phyloP scores from a whole-genome alignment of 1,140 invertebrate species.

The Potamilus streckersoni region DNA sequence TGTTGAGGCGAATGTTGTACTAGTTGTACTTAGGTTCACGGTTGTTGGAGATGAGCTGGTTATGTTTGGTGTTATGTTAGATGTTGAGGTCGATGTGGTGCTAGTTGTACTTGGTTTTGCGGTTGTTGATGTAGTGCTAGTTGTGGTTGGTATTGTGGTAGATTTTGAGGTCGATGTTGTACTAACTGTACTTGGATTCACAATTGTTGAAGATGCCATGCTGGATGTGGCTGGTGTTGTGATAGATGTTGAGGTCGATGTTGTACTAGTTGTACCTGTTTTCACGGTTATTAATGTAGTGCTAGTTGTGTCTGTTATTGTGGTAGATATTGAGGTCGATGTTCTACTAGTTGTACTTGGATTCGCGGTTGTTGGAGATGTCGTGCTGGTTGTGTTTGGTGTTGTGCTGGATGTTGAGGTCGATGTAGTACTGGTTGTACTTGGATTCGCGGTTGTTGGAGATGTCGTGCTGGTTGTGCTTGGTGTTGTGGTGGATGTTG shows the following conservation, averaged over 20 bases:
- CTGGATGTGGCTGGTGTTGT: neutral
- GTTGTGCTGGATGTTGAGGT: neutral
- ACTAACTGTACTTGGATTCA: neutral
- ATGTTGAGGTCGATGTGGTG: neutral
- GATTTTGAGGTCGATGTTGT: neutral
- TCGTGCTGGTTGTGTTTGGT: neutral
- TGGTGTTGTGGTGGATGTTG: conserved; percentile 2
- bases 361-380: neutral
- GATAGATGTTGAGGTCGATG: no score
- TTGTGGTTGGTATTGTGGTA: neutral
- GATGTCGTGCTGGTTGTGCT: neutral
- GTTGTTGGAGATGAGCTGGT: neutral
- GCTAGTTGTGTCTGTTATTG: neutral
- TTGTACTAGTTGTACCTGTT: neutral
- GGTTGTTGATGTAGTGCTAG: no score
- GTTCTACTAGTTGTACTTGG: neutral
- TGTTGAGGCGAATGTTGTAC: neutral
- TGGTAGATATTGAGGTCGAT: neutral
- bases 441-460: no score
- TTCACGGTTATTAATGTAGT: neutral
- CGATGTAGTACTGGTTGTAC: neutral
- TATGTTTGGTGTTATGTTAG: neutral
- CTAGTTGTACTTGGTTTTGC: neutral
- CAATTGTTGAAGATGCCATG: neutral
- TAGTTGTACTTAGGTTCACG: neutral